Percentiles rank a stretch among this genome's conserved stretches.
Evolutionary conservation across 2,113 vertebrate species (phyloP).

Genomic region (Limnothrissa miodon): DNA sequence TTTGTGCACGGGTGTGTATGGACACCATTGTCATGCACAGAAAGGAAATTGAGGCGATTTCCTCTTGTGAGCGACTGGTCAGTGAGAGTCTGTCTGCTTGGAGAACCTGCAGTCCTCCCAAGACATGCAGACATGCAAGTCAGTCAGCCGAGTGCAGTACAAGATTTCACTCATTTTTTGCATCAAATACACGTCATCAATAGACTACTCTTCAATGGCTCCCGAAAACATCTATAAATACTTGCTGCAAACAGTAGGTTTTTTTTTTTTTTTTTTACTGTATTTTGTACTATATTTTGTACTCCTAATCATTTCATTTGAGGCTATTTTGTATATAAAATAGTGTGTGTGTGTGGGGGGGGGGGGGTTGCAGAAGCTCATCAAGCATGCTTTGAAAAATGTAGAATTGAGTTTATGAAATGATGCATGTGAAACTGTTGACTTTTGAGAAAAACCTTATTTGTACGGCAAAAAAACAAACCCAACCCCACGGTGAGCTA

Average conservation of each 20-base stretch:
- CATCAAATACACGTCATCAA: background rate
- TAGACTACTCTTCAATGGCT: background rate
- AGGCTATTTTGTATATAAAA: background rate
- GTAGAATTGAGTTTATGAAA: background rate
- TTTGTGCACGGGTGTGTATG: background rate
- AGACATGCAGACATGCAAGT: background rate
- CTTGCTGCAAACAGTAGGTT: background rate
- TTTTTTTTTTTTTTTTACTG: background rate
- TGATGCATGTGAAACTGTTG: conserved; percentile 7
- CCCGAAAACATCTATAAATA: background rate
- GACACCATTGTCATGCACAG: conserved; percentile 15
- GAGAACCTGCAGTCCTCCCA: background rate
- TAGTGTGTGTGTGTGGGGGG: no score
- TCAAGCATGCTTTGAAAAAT: background rate
- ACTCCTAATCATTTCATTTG: background rate
- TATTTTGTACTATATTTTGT: background rate
- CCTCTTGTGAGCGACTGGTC: conserved; percentile 20
- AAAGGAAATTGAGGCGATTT: conserved; percentile 36
- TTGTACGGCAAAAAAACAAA: background rate
- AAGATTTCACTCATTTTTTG: background rate
- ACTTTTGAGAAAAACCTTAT: background rate
- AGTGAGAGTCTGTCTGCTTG: background rate
- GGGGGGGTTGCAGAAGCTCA: no score
- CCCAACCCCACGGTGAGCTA: background rate
- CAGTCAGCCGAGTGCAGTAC: background rate